Base-by-base conservation (phyloP, 1,140 invertebrate species). In the Panagrolaimus sp. region DNA sequence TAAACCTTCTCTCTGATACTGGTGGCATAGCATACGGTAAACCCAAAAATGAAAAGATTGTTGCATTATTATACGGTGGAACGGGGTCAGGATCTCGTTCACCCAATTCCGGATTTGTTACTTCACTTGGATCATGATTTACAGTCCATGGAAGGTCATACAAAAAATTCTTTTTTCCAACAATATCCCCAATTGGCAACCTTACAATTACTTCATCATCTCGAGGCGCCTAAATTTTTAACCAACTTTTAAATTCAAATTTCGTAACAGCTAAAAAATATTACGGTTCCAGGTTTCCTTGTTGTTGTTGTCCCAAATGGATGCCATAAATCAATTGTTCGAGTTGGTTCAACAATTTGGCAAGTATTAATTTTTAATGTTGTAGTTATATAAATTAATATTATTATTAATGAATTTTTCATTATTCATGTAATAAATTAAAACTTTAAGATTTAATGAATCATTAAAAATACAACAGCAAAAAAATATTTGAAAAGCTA, bases 1-100 rank as follows among this genome's bases (percentile, higher is more conserved):
- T 86, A 88, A 88, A 91, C 73, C 90, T 82, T 52, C 87, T 83
- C 45, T 84, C 75, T 14, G 88, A 88, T n/a, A 88, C 76, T 1
- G 90, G 90, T 12, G 90, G 87, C 76, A 88, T 84, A 0, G 88
- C 90, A 84, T 89, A 91, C 72, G 89, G 88, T 28, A 91, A 87
- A 12, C 90, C 90, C 67, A 88, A 84, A 71, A 89, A 90, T 3
- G 80, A 69, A 63, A 73, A 79, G 15, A 82, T 69, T 14, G 81
- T 75, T 24, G 82, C 70, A 47, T 74, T 81, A 65, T 83, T 83
- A 0, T 55, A 47, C 28, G 12, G 43, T n/a, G 78, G 73, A 0
- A 83, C 17, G 5, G 79, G 77, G 70, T 83, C 73, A 9, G 75
- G 78, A 24, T 82, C 81, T 4, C 43, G 10, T 21, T 58, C 52